These are phyloP conservation scores for Poicephalus meyeri DNA, from an alignment of 2,113 vertebrate species.

Conservation along the genomic window DNA sequence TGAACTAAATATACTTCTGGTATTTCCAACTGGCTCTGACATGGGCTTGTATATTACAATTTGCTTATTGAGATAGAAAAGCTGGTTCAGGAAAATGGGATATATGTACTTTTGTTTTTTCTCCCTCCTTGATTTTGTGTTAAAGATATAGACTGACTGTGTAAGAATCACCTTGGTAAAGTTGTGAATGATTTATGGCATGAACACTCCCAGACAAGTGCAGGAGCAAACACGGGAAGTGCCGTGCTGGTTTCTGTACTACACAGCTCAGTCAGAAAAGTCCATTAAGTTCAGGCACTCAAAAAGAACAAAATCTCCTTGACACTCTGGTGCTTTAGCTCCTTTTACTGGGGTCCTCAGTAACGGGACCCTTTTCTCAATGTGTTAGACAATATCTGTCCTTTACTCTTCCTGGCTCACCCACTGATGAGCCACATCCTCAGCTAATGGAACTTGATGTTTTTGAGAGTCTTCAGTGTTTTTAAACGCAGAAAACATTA, in stretches of 20 bases:
- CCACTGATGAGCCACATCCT: background rate
- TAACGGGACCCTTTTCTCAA: background rate
- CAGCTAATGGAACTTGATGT: background rate
- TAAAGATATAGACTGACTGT: background rate
- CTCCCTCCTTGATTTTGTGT: background rate
- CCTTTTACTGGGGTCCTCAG: background rate
- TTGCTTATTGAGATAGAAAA: constrained; percentile 12
- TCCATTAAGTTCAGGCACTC: constrained; percentile 12
- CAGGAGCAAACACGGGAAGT: background rate
- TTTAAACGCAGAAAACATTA: background rate
- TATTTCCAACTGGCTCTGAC: background rate
- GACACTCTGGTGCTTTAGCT: background rate
- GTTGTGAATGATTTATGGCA: constrained; percentile 19
- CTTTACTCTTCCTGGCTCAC: background rate
- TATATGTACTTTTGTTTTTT: background rate
- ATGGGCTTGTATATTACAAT: background rate
- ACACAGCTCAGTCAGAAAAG: constrained; percentile 33
- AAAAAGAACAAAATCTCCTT: background rate
- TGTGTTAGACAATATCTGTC: background rate
- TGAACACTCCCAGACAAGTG: background rate
- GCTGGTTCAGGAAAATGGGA: background rate
- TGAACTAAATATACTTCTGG: background rate
- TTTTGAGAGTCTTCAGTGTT: background rate
- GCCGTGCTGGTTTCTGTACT: background rate
- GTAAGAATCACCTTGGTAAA: constrained; percentile 7